phyloP scores from a whole-genome alignment of 2,113 vertebrate species.

The Sus scrofa region DNA sequence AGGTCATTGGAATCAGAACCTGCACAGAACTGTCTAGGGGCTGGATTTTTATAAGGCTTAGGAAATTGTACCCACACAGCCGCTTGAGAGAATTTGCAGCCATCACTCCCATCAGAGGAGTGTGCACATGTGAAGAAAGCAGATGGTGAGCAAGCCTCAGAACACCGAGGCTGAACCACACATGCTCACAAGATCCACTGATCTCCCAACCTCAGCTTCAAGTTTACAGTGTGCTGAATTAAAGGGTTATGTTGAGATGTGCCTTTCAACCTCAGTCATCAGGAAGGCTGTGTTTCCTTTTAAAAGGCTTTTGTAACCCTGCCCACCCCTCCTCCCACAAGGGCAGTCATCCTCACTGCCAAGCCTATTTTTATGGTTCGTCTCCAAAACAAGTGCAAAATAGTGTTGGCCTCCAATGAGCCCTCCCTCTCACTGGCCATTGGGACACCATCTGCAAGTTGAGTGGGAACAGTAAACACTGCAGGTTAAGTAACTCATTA shows the following conservation, averaged over 20 bases:
- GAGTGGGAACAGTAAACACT: constrained; percentile 88
- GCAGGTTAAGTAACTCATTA: constrained; percentile 88
- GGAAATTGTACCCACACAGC: neutral
- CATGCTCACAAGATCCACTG: neutral
- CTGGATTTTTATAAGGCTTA: neutral
- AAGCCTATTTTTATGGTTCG: constrained; percentile 81
- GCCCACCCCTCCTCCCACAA: constrained; percentile 62
- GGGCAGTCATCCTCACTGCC: constrained; percentile 78
- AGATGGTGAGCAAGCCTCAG: neutral
- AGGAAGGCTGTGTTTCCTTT: constrained; percentile 57
- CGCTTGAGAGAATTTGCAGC: constrained; percentile 27
- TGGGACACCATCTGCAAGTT: constrained; percentile 85
- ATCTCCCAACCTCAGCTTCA: neutral
- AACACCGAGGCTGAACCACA: neutral
- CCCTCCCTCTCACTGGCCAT: constrained; percentile 82
- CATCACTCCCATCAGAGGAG: constrained; percentile 3
- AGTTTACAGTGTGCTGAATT: neutral
- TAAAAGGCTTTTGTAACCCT: constrained; percentile 55
- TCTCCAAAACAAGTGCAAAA: constrained; percentile 86
- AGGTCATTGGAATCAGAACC: neutral
- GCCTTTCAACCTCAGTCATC: neutral
- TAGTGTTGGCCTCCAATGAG: constrained; percentile 79
- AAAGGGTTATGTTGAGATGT: neutral
- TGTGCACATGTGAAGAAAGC: neutral
- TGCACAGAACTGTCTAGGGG: neutral